phyloP scores from a whole-genome alignment of 2,888 invertebrate species.

The Nysson spinosus region DNA sequence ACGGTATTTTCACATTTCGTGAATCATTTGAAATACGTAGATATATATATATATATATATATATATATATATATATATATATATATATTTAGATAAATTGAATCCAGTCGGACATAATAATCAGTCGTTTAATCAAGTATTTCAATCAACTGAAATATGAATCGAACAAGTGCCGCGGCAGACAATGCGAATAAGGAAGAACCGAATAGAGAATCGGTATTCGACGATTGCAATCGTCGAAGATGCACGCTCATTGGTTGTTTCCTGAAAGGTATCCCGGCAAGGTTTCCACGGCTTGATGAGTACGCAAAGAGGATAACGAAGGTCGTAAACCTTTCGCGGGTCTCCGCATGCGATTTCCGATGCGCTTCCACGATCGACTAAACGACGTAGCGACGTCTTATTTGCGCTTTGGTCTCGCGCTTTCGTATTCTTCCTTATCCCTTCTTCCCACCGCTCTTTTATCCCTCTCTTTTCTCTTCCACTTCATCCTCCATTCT shows the following conservation, averaged over 20 bases:
- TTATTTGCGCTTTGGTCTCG: conserved; percentile 40
- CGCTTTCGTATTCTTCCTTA: conserved; percentile 16
- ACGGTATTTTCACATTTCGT: no score
- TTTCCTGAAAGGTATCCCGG: conserved; percentile 27
- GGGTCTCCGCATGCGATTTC: conserved; percentile 41
- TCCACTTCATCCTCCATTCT: conserved; percentile 1
- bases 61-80: no score
- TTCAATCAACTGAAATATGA: conserved; percentile 38
- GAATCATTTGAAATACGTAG: no score
- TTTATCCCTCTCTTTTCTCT: conserved; percentile 9
- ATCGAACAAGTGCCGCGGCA: conserved; percentile 20
- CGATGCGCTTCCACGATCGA: conserved; percentile 43
- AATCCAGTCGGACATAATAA: neutral
- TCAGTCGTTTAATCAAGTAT: conserved; percentile 42
- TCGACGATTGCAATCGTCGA: conserved; percentile 42
- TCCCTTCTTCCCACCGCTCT: conserved; percentile 24
- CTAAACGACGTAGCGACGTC: conserved; percentile 43
- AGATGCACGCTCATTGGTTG: conserved; percentile 18
- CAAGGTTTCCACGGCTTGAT: conserved; percentile 31
- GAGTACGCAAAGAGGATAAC: conserved; percentile 47
- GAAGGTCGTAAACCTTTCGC: conserved; percentile 47
- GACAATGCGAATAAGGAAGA: conserved; percentile 34
- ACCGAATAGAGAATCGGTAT: conserved; percentile 40
- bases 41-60: no score
- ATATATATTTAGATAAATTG: neutral